phyloP scores from a whole-genome alignment of 2,113 vertebrate genomes.

The Leptosomus discolor region DNA sequence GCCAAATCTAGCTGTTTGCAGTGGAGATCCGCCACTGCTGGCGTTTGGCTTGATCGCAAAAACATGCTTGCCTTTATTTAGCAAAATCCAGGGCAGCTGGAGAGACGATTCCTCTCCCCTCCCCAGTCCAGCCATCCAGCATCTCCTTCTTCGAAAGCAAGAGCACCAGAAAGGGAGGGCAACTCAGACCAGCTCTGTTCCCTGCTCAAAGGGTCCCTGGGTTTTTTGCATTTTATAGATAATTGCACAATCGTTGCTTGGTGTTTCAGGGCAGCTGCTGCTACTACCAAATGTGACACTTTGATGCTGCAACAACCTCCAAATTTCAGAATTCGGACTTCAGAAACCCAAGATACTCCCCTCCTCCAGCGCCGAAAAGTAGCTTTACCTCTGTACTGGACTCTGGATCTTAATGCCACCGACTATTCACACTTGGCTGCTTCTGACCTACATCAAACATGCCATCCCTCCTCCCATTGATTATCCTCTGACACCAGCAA shows the following conservation, averaged over 20 bases:
- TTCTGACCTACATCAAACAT: neutral
- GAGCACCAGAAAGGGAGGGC: neutral
- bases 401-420: neutral
- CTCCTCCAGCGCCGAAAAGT: neutral
- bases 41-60: neutral
- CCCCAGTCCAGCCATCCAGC: neutral
- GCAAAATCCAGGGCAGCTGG: neutral
- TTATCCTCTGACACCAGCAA: neutral
- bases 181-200: neutral
- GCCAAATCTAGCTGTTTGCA: neutral
- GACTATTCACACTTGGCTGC: accelerated
- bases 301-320: neutral
- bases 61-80: accelerated
- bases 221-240: neutral
- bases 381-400: neutral
- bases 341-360: neutral
- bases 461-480: neutral
- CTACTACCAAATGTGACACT: accelerated
- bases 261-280: neutral
- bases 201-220: neutral
- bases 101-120: neutral
- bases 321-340: neutral
- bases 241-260: neutral
- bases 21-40: neutral
- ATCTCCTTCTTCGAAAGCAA: neutral